Conservation (phyloP, 2,888 invertebrate genomes). For the Callyntrura guangdongensis region DNA sequence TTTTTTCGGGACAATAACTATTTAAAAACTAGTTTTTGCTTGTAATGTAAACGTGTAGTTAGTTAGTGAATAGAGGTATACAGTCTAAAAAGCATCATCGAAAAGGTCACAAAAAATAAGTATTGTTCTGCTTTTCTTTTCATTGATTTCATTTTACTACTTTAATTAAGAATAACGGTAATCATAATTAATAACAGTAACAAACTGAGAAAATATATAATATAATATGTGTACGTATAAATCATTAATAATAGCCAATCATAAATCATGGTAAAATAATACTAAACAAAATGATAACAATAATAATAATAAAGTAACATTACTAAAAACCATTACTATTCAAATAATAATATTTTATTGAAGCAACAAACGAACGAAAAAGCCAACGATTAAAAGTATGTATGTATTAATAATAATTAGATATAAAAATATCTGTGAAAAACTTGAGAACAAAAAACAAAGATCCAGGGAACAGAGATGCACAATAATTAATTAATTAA, state of each 20-base stretch:
- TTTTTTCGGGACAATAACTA: constrained; percentile 3
- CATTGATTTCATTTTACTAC: constrained; percentile 50
- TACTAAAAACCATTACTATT: constrained; percentile 2
- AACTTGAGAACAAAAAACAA: constrained; percentile 77
- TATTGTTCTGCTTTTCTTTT: constrained; percentile 52
- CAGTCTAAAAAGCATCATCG: constrained; percentile 54
- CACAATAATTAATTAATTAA: constrained; percentile 70
- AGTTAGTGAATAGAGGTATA: neutral
- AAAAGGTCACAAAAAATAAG: constrained; percentile 77
- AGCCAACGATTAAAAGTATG: constrained; percentile 57
- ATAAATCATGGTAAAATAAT: constrained; percentile 68
- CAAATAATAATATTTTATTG: constrained; percentile 55
- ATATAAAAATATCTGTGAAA: constrained; percentile 78
- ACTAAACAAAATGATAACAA: constrained; percentile 61
- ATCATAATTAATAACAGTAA: constrained; percentile 57
- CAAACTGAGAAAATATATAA: constrained; percentile 68
- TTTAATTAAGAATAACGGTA: constrained; percentile 54
- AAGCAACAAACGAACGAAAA: constrained; percentile 68
- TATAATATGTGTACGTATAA: constrained; percentile 58
- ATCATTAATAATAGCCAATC: constrained; percentile 51
- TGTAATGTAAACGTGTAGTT: neutral
- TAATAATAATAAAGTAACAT: constrained; percentile 27
- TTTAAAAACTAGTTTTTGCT: neutral
- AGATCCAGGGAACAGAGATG: constrained; percentile 78
- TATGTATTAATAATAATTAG: constrained; percentile 56